These are phyloP conservation scores for Halichoeres trimaculatus DNA, from an alignment of 2,113 vertebrate species.

Conservation along the genomic window DNA sequence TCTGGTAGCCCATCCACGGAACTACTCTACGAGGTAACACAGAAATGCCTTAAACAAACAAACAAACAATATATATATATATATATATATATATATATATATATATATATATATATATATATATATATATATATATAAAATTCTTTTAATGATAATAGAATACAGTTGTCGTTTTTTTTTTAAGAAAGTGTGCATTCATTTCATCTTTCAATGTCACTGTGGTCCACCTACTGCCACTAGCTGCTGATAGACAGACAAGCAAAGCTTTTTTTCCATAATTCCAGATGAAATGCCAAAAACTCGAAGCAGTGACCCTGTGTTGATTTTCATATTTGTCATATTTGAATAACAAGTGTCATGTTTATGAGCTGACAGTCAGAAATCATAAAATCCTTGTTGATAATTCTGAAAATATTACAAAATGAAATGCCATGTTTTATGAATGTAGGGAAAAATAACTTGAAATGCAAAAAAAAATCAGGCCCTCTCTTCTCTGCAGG, in stretches of 20 bases:
- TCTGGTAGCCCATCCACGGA: too few relatives aligned
- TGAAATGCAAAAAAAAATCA: slow-evolving; percentile 6
- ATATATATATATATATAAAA: too few relatives aligned
- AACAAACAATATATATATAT: too few relatives aligned
- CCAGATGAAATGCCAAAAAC: slow-evolving; percentile 10
- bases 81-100: too few relatives aligned
- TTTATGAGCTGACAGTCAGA: background rate
- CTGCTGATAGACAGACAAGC: background rate
- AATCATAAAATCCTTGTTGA: background rate
- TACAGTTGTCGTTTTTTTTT: too few relatives aligned
- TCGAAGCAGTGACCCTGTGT: slow-evolving; percentile 1
- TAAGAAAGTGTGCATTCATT: too few relatives aligned
- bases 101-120: too few relatives aligned
- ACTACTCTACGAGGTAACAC: background rate
- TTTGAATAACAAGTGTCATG: background rate
- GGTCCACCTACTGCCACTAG: background rate
- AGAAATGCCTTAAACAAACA: too few relatives aligned
- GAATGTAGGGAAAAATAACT: background rate
- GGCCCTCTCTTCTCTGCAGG: background rate
- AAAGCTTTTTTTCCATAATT: slow-evolving; percentile 5
- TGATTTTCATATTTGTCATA: background rate
- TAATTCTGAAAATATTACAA: too few relatives aligned
- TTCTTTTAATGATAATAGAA: too few relatives aligned
- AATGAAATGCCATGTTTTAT: background rate
- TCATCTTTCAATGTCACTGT: background rate